Evolutionary conservation across 2,888 invertebrate species (phyloP).

Genomic region (Conistra vaccinii): DNA sequence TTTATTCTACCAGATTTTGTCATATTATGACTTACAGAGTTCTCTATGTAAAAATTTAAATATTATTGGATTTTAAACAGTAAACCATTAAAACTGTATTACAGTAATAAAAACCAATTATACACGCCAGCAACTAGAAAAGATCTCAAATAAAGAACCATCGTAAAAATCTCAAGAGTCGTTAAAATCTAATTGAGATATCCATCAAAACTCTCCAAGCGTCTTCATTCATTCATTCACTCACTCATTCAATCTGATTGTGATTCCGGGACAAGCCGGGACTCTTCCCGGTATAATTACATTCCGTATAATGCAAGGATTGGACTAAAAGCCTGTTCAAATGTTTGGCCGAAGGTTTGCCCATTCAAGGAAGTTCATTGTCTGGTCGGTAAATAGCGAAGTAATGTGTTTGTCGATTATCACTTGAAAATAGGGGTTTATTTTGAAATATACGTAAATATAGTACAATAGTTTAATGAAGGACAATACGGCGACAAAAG

Average conservation of each 20-base stretch:
- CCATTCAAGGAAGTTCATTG: constrained; percentile 52
- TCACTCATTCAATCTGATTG: constrained; percentile 56
- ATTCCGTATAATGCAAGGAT: constrained; percentile 52
- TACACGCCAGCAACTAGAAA: background rate
- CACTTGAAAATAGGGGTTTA: constrained; percentile 4
- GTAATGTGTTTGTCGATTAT: constrained; percentile 55
- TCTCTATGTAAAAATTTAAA: background rate
- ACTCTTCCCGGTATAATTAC: constrained; percentile 58
- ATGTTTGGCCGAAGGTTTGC: constrained; percentile 47
- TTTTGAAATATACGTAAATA: constrained; percentile 1
- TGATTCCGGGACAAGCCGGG: constrained; percentile 41
- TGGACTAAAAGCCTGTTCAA: constrained; percentile 49
- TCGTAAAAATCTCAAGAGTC: constrained; percentile 46
- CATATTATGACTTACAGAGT: too few relatives aligned
- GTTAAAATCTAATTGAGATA: constrained; percentile 61
- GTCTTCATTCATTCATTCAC: constrained; percentile 43
- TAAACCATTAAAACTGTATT: constrained; percentile 12
- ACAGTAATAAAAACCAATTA: constrained; percentile 12
- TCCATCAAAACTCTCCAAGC: constrained; percentile 52
- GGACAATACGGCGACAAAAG: background rate
- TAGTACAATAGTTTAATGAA: background rate
- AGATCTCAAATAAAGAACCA: constrained; percentile 22
- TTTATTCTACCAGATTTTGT: background rate
- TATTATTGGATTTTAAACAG: background rate
- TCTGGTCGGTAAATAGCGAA: constrained; percentile 33